Conservation (phyloP, 2,888 invertebrate genomes). For the Meghimatium bilineatum region DNA sequence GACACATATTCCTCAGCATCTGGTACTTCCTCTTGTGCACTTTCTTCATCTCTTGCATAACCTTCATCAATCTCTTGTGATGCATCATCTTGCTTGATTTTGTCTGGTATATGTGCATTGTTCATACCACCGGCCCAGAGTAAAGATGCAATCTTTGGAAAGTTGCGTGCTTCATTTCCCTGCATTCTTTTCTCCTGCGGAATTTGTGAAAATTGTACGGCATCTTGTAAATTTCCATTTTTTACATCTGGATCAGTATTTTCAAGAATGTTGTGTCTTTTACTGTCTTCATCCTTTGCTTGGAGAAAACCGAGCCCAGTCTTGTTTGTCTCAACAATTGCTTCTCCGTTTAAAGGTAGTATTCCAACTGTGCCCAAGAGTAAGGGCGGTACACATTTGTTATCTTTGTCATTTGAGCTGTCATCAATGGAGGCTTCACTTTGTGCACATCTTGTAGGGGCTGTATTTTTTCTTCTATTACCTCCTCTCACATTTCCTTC, state of each 20-base stretch:
- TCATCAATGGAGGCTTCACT: conserved; percentile 67
- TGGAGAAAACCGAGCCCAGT: background rate
- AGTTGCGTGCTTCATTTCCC: conserved; percentile 52
- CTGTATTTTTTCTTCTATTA: conserved; percentile 71
- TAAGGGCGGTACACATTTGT: conserved; percentile 5
- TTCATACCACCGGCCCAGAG: conserved; percentile 41
- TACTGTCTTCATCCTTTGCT: background rate
- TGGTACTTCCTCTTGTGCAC: conserved; percentile 48
- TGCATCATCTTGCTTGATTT: conserved; percentile 37
- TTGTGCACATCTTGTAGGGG: conserved; percentile 72
- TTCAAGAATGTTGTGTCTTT: conserved; percentile 9
- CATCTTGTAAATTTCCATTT: background rate
- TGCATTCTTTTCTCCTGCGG: conserved; percentile 16
- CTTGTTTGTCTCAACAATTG: background rate
- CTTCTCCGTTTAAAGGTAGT: conserved; percentile 1
- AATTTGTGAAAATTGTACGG: background rate
- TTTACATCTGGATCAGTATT: background rate
- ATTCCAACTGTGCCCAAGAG: conserved; percentile 24
- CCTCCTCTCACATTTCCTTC: conserved; percentile 55
- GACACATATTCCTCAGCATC: conserved; percentile 44
- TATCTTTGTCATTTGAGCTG: conserved; percentile 60
- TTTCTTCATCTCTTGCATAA: conserved; percentile 43
- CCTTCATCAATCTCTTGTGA: conserved; percentile 32
- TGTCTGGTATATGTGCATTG: background rate
- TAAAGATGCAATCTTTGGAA: conserved; percentile 61